Conservation (phyloP, 1,140 invertebrate genomes). For the Camponotus pennsylvanicus region DNA sequence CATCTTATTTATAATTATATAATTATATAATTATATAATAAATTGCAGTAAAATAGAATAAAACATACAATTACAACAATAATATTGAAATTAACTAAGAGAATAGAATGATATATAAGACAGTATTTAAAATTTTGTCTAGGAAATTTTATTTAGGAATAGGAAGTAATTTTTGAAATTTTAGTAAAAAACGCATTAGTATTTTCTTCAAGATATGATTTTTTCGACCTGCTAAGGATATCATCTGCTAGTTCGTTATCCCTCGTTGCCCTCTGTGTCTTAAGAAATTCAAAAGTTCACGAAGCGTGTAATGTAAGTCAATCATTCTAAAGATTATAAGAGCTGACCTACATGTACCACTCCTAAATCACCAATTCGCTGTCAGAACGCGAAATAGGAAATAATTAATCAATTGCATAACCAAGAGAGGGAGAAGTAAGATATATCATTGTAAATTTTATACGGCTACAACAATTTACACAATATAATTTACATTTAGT, state of each 20-base stretch:
- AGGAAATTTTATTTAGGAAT: neutral
- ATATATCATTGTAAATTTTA: neutral
- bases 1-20: neutral
- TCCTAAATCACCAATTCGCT: constrained; percentile 56
- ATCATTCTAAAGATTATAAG: constrained; percentile 49
- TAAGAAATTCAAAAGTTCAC: constrained; percentile 75
- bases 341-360: constrained; percentile 66
- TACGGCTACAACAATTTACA: neutral
- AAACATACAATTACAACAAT: neutral
- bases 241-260: constrained; percentile 58
- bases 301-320: constrained; percentile 77
- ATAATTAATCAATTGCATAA: constrained; percentile 66
- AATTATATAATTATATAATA: neutral
- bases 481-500: no score
- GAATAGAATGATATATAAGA: neutral
- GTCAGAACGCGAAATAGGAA: constrained; percentile 6
- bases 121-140: neutral
- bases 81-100: neutral
- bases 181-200: neutral
- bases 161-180: neutral
- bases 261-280: constrained; percentile 59
- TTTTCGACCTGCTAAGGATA: constrained; percentile 48
- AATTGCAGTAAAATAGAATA: neutral
- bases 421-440: neutral
- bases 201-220: constrained; percentile 4